These are phyloP conservation scores for Periparus ater DNA, from an alignment of 2,797 vertebrate species.

Conservation along the genomic window DNA sequence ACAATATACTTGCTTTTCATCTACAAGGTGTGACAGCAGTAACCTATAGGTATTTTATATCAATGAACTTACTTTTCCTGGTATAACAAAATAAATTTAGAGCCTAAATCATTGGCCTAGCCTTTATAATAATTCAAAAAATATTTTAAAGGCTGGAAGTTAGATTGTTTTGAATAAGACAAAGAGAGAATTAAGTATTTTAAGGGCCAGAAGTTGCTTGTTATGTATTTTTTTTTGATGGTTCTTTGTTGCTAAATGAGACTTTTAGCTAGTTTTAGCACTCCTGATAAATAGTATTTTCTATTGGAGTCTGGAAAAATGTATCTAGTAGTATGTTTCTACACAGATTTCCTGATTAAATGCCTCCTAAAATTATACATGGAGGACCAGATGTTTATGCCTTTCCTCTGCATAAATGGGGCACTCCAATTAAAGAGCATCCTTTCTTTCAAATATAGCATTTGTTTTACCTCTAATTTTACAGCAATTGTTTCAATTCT, in stretches of 20 bases:
- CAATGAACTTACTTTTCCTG: background rate
- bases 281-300: background rate
- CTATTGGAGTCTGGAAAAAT: background rate
- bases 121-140: background rate
- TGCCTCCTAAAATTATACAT: background rate
- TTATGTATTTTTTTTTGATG: background rate
- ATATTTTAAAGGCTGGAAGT: background rate
- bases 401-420: background rate
- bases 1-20: background rate
- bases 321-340: background rate
- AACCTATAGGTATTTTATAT: background rate
- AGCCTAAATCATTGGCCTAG: background rate
- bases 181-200: background rate
- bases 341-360: constrained; percentile 6
- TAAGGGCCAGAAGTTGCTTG: background rate
- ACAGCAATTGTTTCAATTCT: background rate
- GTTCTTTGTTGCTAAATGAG: background rate
- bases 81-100: background rate
- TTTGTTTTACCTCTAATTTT: background rate
- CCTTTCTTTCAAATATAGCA: background rate
- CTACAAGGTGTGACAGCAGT: background rate
- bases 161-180: background rate
- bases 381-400: background rate
- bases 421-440: background rate
- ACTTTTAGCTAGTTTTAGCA: background rate